These are phyloP conservation scores for Hydra vulgaris DNA, from an alignment of 30 jellyfish, hydroid and myxozoan species.

Conservation along the genomic window DNA sequence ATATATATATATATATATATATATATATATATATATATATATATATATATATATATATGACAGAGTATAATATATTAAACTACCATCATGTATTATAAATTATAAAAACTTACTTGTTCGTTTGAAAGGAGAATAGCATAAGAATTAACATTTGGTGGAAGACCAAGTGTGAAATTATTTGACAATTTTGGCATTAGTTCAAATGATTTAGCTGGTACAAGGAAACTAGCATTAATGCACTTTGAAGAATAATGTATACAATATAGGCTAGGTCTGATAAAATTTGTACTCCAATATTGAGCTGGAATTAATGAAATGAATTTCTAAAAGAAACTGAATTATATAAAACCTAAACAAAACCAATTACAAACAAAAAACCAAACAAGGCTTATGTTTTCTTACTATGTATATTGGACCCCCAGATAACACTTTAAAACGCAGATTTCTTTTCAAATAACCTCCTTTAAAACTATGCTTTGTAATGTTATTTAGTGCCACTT, in stretches of 20 bases:
- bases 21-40: not conserved
- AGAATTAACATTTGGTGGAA: constrained; percentile 29
- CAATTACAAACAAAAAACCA: not conserved
- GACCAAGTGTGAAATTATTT: not conserved
- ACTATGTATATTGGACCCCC: constrained; percentile 10
- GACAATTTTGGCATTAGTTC: constrained; percentile 18
- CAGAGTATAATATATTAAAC: too few species aligned
- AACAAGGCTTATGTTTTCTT: not conserved
- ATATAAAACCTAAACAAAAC: not conserved
- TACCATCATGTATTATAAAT: too few species aligned
- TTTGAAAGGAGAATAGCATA: constrained; percentile 19
- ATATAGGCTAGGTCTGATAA: constrained; percentile 47
- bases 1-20: too few species aligned
- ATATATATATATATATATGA: too few species aligned
- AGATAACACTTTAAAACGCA: not conserved
- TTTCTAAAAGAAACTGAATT: constrained; percentile 31
- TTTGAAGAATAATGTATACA: constrained; percentile 22
- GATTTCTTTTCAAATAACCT: constrained; percentile 1
- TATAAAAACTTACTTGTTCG: not conserved
- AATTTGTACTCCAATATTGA: constrained; percentile 39
- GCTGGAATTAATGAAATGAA: constrained; percentile 42
- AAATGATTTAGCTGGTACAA: not conserved
- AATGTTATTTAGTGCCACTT: constrained; percentile 15
- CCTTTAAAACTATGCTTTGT: constrained; percentile 8
- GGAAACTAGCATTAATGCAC: constrained; percentile 12